Conservation (phyloP, 2,113 vertebrate species). For the Riparia riparia region DNA sequence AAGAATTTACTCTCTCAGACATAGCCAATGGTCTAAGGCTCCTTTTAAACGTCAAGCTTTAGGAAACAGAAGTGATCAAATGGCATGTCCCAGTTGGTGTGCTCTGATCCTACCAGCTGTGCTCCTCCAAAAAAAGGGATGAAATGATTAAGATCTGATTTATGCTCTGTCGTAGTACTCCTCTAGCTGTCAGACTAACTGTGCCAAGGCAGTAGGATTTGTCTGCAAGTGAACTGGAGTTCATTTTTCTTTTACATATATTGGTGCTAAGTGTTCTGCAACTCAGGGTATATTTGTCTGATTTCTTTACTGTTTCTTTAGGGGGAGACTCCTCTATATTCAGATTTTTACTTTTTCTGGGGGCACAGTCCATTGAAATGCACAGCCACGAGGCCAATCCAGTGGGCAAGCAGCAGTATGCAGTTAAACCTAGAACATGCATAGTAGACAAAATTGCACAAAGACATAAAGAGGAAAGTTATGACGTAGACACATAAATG, state of each 20-base stretch:
- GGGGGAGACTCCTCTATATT: background rate
- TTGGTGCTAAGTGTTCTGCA: background rate
- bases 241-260: background rate
- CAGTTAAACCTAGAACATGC: background rate
- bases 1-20: constrained; percentile 9
- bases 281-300: background rate
- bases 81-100: background rate
- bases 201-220: constrained; percentile 14
- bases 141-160: constrained; percentile 64
- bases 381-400: background rate
- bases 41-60: constrained; percentile 38
- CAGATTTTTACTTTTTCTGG: background rate
- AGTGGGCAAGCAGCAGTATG: background rate
- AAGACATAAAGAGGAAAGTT: background rate
- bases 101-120: constrained; percentile 35
- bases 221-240: constrained; percentile 21
- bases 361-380: background rate
- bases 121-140: constrained; percentile 33
- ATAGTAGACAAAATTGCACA: background rate
- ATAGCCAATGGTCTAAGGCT: constrained; percentile 28
- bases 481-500: background rate
- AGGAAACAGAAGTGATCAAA: constrained; percentile 60
- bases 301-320: background rate
- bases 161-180: constrained; percentile 14
- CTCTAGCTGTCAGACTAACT: constrained; percentile 35